Conservation (phyloP, 2,113 vertebrate species). For the Micromys minutus region DNA sequence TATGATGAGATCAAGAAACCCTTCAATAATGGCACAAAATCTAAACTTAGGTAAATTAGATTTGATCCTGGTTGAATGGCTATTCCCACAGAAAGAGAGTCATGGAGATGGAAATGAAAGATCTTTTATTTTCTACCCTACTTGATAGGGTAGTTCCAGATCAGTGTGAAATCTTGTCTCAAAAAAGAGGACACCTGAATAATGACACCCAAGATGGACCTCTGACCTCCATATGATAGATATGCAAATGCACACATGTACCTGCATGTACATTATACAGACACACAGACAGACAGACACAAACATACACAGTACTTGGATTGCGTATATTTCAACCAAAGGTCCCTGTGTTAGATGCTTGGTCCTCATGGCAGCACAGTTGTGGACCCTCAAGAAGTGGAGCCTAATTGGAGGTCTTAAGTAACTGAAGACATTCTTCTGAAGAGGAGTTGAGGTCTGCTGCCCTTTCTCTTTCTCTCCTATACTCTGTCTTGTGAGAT, state of each 20-base stretch:
- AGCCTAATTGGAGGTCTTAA: neutral
- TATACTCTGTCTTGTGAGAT: neutral
- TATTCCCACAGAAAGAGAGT: neutral
- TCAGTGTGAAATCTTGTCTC: neutral
- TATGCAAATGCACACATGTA: neutral
- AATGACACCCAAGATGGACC: neutral
- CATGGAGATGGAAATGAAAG: neutral
- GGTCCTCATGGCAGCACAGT: neutral
- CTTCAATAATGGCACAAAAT: neutral
- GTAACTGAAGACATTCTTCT: neutral
- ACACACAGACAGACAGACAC: neutral
- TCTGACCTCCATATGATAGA: neutral
- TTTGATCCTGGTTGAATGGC: accelerated
- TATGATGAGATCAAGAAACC: neutral
- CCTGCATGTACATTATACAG: neutral
- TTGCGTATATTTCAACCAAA: neutral
- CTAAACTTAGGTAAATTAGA: too few species aligned
- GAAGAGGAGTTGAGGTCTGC: neutral
- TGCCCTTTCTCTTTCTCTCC: neutral
- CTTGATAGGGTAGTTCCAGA: neutral
- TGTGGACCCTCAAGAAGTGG: neutral
- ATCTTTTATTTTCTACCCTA: neutral
- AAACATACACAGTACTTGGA: neutral
- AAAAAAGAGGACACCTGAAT: neutral
- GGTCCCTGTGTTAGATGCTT: neutral